phyloP scores from a whole-genome alignment of 2,888 invertebrate species.

The Maniola hyperantus region DNA sequence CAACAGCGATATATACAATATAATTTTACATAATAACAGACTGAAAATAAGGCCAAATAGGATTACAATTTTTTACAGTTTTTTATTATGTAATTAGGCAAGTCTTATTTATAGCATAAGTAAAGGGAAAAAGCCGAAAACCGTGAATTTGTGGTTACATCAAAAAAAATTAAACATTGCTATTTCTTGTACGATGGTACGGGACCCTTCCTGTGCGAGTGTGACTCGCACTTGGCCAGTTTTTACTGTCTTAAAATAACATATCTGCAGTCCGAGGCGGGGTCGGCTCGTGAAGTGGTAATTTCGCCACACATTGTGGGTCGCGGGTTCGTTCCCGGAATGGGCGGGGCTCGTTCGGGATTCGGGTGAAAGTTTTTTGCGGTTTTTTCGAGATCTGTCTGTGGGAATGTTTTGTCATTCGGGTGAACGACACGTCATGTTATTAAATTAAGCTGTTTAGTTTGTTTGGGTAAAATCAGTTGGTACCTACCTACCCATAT shows the following conservation, averaged over 20 bases:
- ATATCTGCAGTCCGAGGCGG: slow-evolving; percentile 33
- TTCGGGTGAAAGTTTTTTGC: slow-evolving; percentile 57
- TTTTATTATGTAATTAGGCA: too few species aligned
- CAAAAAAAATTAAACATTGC: too few species aligned
- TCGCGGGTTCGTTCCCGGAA: slow-evolving; percentile 53
- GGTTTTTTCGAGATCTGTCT: slow-evolving; percentile 35
- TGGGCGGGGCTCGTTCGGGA: slow-evolving; percentile 47
- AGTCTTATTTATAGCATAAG: too few species aligned
- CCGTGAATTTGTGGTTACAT: too few species aligned
- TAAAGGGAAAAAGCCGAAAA: too few species aligned
- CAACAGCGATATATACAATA: too few species aligned
- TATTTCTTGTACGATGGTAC: background rate
- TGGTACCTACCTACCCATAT: too few species aligned
- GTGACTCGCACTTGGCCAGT: background rate
- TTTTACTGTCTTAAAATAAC: slow-evolving; percentile 28
- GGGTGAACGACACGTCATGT: background rate
- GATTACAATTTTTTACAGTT: too few species aligned
- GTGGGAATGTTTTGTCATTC: slow-evolving; percentile 38
- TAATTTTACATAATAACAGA: too few species aligned
- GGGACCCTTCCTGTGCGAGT: too few species aligned
- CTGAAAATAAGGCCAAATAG: too few species aligned
- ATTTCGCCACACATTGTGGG: slow-evolving; percentile 43
- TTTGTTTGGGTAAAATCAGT: background rate
- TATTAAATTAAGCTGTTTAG: background rate
- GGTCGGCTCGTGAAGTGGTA: slow-evolving; percentile 40